Base-by-base conservation (phyloP, 2,888 invertebrate species). In the Drosophila paranaensis region DNA sequence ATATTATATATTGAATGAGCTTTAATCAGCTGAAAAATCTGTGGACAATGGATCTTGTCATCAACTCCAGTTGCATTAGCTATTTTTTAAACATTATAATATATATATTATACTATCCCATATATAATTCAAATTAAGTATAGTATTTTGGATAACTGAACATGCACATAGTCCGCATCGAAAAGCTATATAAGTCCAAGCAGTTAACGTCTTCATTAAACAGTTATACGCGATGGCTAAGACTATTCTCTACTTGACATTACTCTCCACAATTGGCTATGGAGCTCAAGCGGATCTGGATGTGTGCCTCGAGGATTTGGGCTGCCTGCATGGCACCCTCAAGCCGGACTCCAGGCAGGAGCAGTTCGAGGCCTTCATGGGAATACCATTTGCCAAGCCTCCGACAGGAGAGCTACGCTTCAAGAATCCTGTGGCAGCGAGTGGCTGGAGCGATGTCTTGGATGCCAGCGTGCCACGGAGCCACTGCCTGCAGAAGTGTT, bases 401-500 rank as follows among this genome's bases (percentile, higher is more conserved):
- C 92, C 93, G 0, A 60, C 91, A 10, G 91, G 88, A 2, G 66
- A 86, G 9, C 69, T 92, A 3, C 74, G 93, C 55, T 90, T 92
- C 62, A 75, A 93, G 91, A 91, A 92, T 87, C 92, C 93, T 0
- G 70, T 85, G 13, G 81, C 90, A 0, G 57, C 72, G 5, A 51
- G 56, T 0, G 65, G 79, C 16, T 92, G 91, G 91, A n/a, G 70
- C 0, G 86, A 73, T 11, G 56, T 78, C 3, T 58, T 88, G 4
- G 63, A 92, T 70, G 93, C 93, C 0, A 92, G 83, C 0, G 50
- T 77, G 35, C 90, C 93, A 6, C 91, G 90, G 25, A 79, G 92
- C 0, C 79, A 86, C 14, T 94, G 94, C 60, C 86, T 93, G 20
- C 94, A 94, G 79, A 93, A 93, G 75, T 93, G 93, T 75, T 93